These are phyloP conservation scores for Rhombomys opimus DNA, from an alignment of 2,113 vertebrate genomes.

Conservation along the genomic window DNA sequence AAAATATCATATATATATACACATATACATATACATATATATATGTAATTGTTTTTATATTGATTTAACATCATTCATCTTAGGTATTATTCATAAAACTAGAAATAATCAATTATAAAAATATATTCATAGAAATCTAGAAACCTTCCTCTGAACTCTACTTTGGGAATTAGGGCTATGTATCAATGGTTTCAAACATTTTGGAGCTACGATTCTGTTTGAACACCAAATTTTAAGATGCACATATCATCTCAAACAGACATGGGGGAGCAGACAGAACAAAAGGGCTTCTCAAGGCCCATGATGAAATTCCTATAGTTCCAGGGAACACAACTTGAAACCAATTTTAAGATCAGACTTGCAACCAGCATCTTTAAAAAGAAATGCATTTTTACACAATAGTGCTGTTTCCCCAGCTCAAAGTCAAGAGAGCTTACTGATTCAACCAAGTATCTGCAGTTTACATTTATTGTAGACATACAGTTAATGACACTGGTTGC, in stretches of 20 bases:
- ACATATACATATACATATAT: no score
- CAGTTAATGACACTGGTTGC: background rate
- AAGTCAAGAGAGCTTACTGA: constrained; percentile 6
- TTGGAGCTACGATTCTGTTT: background rate
- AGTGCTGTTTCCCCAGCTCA: background rate
- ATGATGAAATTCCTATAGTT: background rate
- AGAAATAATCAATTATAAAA: constrained; percentile 43
- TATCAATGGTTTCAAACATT: background rate
- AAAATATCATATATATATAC: background rate
- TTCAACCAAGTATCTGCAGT: background rate
- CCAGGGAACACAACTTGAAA: constrained; percentile 18
- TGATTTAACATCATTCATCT: constrained; percentile 2
- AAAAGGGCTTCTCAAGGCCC: background rate
- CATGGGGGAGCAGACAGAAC: background rate
- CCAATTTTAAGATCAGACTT: constrained; percentile 8
- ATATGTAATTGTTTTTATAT: background rate
- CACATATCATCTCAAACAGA: background rate
- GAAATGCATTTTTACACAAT: constrained; percentile 30
- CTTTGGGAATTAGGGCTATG: background rate
- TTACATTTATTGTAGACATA: background rate
- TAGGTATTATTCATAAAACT: constrained; percentile 52
- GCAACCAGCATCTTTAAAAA: constrained; percentile 29
- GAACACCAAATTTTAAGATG: constrained; percentile 14
- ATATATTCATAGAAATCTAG: background rate
- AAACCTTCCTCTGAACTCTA: background rate